Evolutionary conservation across 2,113 vertebrate genomes (phyloP), one percentile per base, ranked within the genome.

Genomic region (Mus spicilegus): DNA sequence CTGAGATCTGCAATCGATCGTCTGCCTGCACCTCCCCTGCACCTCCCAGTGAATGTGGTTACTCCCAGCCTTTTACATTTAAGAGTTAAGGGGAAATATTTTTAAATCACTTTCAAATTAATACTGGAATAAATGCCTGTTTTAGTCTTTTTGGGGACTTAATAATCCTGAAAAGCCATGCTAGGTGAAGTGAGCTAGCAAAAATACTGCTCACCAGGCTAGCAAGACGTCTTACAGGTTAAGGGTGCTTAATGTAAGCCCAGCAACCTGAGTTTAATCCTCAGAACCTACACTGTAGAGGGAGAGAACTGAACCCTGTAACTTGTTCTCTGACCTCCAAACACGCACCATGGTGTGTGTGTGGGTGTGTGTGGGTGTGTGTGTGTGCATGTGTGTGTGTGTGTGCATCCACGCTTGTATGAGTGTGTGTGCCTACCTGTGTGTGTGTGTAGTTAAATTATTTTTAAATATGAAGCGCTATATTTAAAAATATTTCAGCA

Each of bases 81-180:
- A 84, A 93, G 26, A 94, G 54, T 49, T 69, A 75, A 75, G 33
- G 13, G 6, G 36, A 96, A 94, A 88, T 33, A 58, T 33, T 69
- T 89, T 56, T 36, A 58, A 73, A 30, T 49, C 65, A 46, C 28
- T 93, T 76, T 92, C 46, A 76, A 95, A 92, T 49, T 65, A 94
- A 87, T 65, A 8, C 87, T 39, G 26, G 77, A 90, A 84, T 42
- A 26, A 80, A 56, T 51, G 20, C 14, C 87, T 17, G 54, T 56
- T 84, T 91, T 1, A 91, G 33, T 87, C 72, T 75, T 92, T 16
- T 69, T 51, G 67, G 58, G 2, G 46, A 80, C 54, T 86, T 82
- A 94, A 85, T 24, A 93, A 30, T 28, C 24, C 65, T 42, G 77
- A 76, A 65, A 70, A 91, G 9, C 8, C 42, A 87, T 7, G 9